phyloP scores from a whole-genome alignment of 1,140 invertebrate genomes.

The Drosophila sechellia region DNA sequence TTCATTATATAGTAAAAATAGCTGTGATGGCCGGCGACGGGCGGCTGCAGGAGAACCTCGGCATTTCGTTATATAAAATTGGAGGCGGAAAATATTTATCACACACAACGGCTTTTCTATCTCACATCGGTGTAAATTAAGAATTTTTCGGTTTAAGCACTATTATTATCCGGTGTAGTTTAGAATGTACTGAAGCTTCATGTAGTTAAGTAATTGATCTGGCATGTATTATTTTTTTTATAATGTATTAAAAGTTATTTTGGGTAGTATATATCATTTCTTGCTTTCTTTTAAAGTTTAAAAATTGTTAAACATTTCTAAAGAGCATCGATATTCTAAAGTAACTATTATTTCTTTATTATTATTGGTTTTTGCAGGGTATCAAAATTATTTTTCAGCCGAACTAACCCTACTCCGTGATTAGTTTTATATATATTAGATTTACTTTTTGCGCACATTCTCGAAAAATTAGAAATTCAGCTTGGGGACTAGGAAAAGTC shows the following conservation, averaged over 20 bases:
- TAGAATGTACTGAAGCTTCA: slow-evolving; percentile 8
- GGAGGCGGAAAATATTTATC: slow-evolving; percentile 48
- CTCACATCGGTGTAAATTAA: slow-evolving; percentile 26
- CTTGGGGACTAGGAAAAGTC: slow-evolving; percentile 39
- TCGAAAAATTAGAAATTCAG: slow-evolving; percentile 38
- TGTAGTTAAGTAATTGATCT: background rate
- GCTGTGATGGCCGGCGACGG: slow-evolving; percentile 26
- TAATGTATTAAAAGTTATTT: background rate
- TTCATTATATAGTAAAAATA: slow-evolving; percentile 48
- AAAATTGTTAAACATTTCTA: too few relatives aligned
- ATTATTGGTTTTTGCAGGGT: too few relatives aligned
- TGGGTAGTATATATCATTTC: too few relatives aligned
- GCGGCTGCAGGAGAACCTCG: slow-evolving; percentile 12
- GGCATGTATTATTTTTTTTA: background rate
- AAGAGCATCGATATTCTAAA: too few relatives aligned
- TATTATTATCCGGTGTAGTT: slow-evolving; percentile 36
- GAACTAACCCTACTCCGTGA: background rate
- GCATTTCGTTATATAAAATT: slow-evolving; percentile 29
- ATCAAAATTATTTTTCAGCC: background rate
- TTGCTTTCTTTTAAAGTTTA: too few relatives aligned
- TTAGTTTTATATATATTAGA: slow-evolving; percentile 1
- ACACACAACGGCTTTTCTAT: slow-evolving; percentile 34
- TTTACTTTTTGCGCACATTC: slow-evolving; percentile 21
- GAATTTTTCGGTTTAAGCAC: slow-evolving; percentile 25
- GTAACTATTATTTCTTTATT: too few relatives aligned